A percentile compares a stretch with the other conserved stretches of the same genome.
Conservation (phyloP, 2,797 vertebrate genomes). For the Myripristis murdjan region DNA sequence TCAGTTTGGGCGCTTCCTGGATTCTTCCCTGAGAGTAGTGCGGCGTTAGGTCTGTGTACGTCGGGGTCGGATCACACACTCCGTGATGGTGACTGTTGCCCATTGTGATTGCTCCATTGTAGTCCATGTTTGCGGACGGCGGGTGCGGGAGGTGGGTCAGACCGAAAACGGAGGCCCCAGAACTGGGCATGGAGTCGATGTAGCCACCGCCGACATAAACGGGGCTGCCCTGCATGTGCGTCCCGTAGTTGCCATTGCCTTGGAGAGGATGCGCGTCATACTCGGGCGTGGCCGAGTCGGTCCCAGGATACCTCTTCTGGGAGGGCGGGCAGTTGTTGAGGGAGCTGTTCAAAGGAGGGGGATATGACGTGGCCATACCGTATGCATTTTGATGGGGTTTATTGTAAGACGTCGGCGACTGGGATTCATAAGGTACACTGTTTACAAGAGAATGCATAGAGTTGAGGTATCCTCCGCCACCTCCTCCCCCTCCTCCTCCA, state of each 20-base stretch:
- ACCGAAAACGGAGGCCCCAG: slow-evolving; percentile 94
- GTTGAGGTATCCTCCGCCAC: slow-evolving; percentile 92
- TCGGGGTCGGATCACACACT: slow-evolving; percentile 94
- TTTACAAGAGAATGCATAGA: slow-evolving; percentile 98
- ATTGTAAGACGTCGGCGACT: slow-evolving; percentile 94
- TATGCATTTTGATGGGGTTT: slow-evolving; percentile 95
- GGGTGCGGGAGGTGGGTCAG: slow-evolving; percentile 94
- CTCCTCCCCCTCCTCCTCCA: slow-evolving; percentile 69
- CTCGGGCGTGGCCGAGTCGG: slow-evolving; percentile 93
- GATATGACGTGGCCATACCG: slow-evolving; percentile 92
- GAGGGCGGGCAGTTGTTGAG: slow-evolving; percentile 93
- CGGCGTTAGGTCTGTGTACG: slow-evolving; percentile 97
- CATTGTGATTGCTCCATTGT: slow-evolving; percentile 93
- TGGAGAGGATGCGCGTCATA: slow-evolving; percentile 94
- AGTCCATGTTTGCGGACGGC: slow-evolving; percentile 93
- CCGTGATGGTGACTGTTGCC: slow-evolving; percentile 94
- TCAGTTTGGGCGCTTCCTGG: slow-evolving; percentile 99
- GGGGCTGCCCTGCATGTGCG: slow-evolving; percentile 97
- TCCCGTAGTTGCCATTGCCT: slow-evolving; percentile 93
- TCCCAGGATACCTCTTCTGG: slow-evolving; percentile 94
- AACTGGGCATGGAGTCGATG: slow-evolving; percentile 93
- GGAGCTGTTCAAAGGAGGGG: slow-evolving; percentile 90
- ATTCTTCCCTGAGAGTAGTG: slow-evolving; percentile 99
- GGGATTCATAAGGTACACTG: slow-evolving; percentile 95
- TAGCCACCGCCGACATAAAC: slow-evolving; percentile 96